phyloP scores from a whole-genome alignment of 2,797 vertebrate species.

The Mionectes olivaceus region DNA sequence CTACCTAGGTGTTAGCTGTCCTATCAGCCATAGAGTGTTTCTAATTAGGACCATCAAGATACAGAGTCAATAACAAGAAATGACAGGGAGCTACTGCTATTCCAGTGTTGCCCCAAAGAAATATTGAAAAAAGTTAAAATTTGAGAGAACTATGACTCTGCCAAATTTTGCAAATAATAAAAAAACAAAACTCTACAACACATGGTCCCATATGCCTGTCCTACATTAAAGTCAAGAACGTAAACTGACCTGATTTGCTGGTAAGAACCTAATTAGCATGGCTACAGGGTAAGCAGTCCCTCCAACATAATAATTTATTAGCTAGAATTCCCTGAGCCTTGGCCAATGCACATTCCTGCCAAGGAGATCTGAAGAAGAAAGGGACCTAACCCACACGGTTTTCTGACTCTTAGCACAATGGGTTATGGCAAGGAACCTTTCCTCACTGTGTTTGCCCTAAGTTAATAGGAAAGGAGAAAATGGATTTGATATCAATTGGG shows the following conservation, averaged over 20 bases:
- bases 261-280: slow-evolving; percentile 53
- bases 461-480: neutral
- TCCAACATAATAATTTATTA: slow-evolving; percentile 60
- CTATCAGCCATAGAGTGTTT: neutral
- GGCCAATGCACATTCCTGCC: neutral
- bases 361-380: slow-evolving; percentile 56
- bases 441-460: neutral
- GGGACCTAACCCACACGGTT: neutral
- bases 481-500: neutral
- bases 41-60: neutral
- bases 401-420: neutral
- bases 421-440: neutral
- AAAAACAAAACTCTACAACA: neutral
- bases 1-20: neutral
- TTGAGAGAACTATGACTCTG: neutral
- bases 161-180: neutral
- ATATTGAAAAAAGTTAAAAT: neutral
- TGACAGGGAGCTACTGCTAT: neutral
- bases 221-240: neutral
- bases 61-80: neutral
- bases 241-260: slow-evolving; percentile 46
- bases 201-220: neutral
- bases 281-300: slow-evolving; percentile 9
- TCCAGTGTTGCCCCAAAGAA: neutral
- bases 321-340: slow-evolving; percentile 31